Evolutionary conservation across 2,113 vertebrate species (phyloP).

Genomic region (Microcebus ravelobensis): DNA sequence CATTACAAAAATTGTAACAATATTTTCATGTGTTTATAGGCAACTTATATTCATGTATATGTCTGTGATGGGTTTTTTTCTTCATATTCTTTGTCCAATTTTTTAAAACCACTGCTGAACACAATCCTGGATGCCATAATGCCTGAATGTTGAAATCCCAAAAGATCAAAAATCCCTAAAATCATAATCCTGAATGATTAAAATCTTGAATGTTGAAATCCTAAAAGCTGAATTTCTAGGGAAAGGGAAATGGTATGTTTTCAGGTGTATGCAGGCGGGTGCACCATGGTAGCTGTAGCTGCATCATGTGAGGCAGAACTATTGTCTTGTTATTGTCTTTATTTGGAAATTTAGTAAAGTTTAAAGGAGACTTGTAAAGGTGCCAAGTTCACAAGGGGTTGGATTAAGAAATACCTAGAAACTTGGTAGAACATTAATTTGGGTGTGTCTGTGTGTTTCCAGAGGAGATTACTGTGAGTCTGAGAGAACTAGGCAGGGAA

Average conservation of each 20-base stretch:
- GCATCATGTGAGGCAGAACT: not conserved
- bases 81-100: not conserved
- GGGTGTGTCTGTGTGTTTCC: not conserved
- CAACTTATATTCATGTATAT: not conserved
- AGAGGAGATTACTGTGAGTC: not conserved
- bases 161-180: not conserved
- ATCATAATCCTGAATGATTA: not conserved
- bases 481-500: not conserved
- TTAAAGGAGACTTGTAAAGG: not conserved
- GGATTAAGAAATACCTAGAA: not conserved
- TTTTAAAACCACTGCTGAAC: not conserved
- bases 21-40: not conserved
- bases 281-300: not conserved
- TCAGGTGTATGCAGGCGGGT: not conserved
- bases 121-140: not conserved
- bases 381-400: not conserved
- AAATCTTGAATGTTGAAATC: not conserved
- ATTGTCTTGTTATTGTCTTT: not conserved
- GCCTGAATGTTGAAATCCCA: not conserved
- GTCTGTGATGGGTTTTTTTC: not conserved
- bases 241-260: not conserved
- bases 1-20: not conserved
- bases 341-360: not conserved
- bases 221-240: not conserved
- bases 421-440: not conserved